phyloP scores from a whole-genome alignment of 2,113 vertebrate species.

The Symphodus melops region DNA sequence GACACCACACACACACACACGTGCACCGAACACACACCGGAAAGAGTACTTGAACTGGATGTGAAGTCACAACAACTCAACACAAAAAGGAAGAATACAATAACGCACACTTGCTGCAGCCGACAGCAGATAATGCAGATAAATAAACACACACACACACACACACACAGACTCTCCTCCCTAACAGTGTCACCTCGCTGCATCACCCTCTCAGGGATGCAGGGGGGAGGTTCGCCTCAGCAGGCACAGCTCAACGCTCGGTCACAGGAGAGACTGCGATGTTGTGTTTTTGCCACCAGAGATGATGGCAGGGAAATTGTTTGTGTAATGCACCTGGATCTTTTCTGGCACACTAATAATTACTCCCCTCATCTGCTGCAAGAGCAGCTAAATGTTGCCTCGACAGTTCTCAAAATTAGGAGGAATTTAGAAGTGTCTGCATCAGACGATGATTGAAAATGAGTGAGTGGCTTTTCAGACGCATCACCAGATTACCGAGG shows the following conservation, averaged over 20 bases:
- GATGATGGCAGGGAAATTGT: conserved; percentile 66
- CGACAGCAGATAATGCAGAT: conserved; percentile 46
- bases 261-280: conserved; percentile 67
- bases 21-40: conserved; percentile 10
- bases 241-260: conserved; percentile 66
- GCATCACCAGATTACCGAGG: conserved; percentile 4
- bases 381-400: conserved; percentile 65
- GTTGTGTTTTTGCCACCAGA: conserved; percentile 76
- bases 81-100: conserved; percentile 4
- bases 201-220: conserved; percentile 79
- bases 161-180: conserved; percentile 68
- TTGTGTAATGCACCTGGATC: conserved; percentile 75
- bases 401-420: conserved; percentile 47
- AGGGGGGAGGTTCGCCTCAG: conserved; percentile 74
- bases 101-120: conserved; percentile 21
- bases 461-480: conserved; percentile 15
- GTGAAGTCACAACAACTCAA: conserved; percentile 59
- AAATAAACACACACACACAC: conserved; percentile 50
- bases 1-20: conserved; percentile 12
- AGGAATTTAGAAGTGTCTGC: conserved; percentile 29
- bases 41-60: conserved; percentile 55
- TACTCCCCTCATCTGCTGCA: conserved; percentile 61
- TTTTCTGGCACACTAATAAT: conserved; percentile 67
- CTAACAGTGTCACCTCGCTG: conserved; percentile 79
- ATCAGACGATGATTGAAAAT: conserved; percentile 32